Percentiles rank a stretch among this genome's conserved stretches.
Conservation (phyloP, 2,888 invertebrate genomes). For the Mellilla xanthometata region DNA sequence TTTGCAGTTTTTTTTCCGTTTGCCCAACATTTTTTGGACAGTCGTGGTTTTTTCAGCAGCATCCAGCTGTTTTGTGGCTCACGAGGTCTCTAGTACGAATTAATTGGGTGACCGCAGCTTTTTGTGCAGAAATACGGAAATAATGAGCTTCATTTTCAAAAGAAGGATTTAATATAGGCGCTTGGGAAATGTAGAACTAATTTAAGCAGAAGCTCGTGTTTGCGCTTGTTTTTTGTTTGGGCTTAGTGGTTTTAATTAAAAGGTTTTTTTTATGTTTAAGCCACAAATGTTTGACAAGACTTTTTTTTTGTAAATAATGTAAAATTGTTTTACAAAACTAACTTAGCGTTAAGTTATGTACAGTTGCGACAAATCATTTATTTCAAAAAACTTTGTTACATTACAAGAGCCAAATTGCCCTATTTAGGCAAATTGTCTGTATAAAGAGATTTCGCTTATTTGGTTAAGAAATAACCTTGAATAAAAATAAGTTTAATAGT, state of each 20-base stretch:
- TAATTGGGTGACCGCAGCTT: slow-evolving; percentile 20
- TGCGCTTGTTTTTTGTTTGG: not conserved
- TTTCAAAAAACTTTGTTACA: no score
- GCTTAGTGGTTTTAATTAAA: not conserved
- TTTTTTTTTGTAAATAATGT: no score
- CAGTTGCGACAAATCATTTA: no score
- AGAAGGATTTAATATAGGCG: slow-evolving; percentile 9
- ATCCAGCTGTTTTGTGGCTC: slow-evolving; percentile 13
- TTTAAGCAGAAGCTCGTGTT: slow-evolving; percentile 1
- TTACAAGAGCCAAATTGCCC: no score
- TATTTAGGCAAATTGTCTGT: no score
- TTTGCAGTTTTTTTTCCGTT: slow-evolving; percentile 2
- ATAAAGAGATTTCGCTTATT: no score
- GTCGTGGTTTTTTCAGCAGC: slow-evolving; percentile 16
- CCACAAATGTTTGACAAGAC: no score
- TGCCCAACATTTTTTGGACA: slow-evolving; percentile 4
- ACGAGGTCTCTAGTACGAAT: slow-evolving; percentile 15
- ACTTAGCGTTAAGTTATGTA: no score
- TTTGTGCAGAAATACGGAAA: slow-evolving; percentile 12
- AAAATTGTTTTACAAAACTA: no score
- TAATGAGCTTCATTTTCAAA: slow-evolving; percentile 8
- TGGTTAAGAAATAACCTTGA: no score
- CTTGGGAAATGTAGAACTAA: slow-evolving; percentile 1
- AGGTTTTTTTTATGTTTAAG: not conserved
- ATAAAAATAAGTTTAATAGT: no score